phyloP scores from a whole-genome alignment of 2,797 vertebrate species.

The Micropoecilia bifurca region DNA sequence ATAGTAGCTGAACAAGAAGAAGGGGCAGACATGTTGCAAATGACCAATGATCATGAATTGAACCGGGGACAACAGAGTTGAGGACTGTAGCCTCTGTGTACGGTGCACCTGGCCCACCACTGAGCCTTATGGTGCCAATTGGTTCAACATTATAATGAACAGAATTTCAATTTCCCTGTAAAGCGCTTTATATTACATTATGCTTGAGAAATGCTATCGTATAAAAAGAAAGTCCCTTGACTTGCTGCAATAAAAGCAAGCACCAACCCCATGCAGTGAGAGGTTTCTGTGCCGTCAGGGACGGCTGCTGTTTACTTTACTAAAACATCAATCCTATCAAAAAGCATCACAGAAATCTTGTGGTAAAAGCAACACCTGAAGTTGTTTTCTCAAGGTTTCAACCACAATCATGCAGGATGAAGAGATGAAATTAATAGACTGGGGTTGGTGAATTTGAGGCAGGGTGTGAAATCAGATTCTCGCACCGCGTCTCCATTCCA shows the following conservation, averaged over 20 bases:
- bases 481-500: conserved; percentile 35
- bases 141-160: neutral
- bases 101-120: too few species aligned
- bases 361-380: conserved; percentile 15
- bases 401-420: conserved; percentile 28
- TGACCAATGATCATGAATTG: neutral
- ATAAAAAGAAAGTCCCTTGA: neutral
- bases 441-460: conserved; percentile 16
- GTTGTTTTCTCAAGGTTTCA: conserved; percentile 27
- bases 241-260: neutral
- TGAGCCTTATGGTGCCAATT: neutral
- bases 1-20: neutral
- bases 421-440: conserved; percentile 35
- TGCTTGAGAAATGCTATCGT: neutral
- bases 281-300: neutral
- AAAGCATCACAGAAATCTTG: neutral
- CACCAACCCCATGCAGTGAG: neutral
- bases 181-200: neutral
- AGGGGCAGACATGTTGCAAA: neutral
- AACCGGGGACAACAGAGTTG: neutral
- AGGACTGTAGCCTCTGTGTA: neutral
- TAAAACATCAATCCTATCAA: conserved; percentile 24
- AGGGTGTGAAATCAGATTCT: conserved; percentile 54
- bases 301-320: neutral
- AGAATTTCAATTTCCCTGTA: neutral